Percentiles rank a stretch among this genome's conserved stretches.
Evolutionary conservation across 2,113 vertebrate species (phyloP).

Genomic region (Sinosuthora webbiana): DNA sequence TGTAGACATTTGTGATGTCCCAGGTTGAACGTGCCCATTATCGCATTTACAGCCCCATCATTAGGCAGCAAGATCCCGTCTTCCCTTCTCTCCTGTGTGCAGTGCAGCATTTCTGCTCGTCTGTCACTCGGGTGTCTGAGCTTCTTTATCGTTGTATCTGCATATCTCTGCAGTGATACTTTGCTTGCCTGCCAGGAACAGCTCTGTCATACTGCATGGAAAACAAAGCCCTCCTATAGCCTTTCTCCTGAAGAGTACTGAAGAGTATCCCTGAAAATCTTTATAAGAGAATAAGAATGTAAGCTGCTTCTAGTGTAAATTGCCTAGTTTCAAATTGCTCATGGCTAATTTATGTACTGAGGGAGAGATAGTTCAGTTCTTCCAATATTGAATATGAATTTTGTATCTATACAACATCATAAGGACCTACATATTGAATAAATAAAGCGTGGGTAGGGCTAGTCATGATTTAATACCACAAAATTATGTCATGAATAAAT

Average conservation of each 20-base stretch:
- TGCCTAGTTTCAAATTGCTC: background rate
- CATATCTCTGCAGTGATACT: constrained; percentile 55
- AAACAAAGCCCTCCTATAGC: background rate
- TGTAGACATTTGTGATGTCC: background rate
- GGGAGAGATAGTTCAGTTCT: background rate
- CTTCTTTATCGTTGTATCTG: constrained; percentile 2
- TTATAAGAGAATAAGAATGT: background rate
- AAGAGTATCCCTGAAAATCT: background rate
- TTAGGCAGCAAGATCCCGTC: background rate
- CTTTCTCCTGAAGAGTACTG: background rate
- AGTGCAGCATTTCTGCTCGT: constrained; percentile 5
- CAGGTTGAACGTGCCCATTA: rapidly evolving
- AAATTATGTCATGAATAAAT: constrained; percentile 1
- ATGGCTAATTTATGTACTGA: background rate
- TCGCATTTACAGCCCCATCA: background rate
- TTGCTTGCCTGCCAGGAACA: background rate
- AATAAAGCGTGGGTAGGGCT: background rate
- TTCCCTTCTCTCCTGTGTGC: background rate
- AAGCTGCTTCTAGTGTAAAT: background rate
- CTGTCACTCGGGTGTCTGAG: background rate
- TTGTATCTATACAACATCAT: background rate
- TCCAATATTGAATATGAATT: background rate
- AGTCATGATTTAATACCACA: constrained; percentile 10
- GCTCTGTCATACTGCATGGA: background rate
- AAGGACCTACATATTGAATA: background rate